Evolutionary conservation across 2,888 invertebrate species (phyloP), one percentile per base, ranked within the genome.

Genomic region (Idaea straminata): DNA sequence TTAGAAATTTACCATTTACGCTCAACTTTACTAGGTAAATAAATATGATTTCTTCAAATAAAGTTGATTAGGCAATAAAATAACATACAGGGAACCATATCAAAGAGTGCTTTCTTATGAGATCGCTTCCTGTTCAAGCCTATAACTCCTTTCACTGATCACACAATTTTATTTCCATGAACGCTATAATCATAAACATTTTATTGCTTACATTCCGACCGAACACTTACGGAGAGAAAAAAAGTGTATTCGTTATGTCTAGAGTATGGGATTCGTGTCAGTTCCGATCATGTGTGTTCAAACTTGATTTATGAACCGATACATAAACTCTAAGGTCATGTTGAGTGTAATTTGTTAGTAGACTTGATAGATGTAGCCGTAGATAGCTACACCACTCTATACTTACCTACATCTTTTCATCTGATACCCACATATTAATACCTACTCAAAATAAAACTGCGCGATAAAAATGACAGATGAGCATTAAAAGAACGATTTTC

Each of bases 131-230:
- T 83, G 81, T 72, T 73, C 74, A 66, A 68, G 75, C 78, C 78
- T 78, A 78, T 81, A 83, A 82, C 81, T 84, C 83, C 83, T 85
- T 83, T 80, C 83, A 84, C 83, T 81, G 85, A 85, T 87, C 83
- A 83, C 82, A 85, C 84, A 84, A 81, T 89, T 91, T 89, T 89
- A 89, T 89, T 87, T 88, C 84, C 85, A 86, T 84, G 87, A 87
- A 86, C 81, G 88, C 85, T 81, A 89, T 89, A 87, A 87, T 88
- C 89, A 88, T 90, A 91, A 91, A 90, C 78, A 85, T 91, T 91
- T 91, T 91, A 91, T 88, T 86, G 81, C 87, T 83, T 87, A 87
- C 88, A 84, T 87, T 82, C 78, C 80, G 80, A 79, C 83, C 84
- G 83, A 87, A 89, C 89, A 88, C 88, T 88, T 68, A 69, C 70